Evolutionary conservation across 2,888 invertebrate genomes (phyloP).

Genomic region (Nomada ferruginata): DNA sequence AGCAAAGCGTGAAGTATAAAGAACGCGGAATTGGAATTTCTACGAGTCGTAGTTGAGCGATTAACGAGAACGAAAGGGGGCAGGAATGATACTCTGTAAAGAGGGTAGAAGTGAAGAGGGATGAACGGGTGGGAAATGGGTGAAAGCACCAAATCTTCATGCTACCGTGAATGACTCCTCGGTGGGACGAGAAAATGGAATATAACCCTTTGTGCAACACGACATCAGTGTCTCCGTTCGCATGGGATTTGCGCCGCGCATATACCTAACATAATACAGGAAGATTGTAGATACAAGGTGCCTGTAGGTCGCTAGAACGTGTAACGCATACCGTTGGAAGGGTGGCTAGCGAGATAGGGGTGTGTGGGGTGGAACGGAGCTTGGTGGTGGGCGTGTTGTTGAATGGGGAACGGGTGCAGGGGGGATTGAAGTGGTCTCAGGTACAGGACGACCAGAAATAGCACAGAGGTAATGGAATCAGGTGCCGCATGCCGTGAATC

Average conservation of each 20-base stretch:
- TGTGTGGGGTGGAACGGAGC: constrained; percentile 17
- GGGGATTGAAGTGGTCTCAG: constrained; percentile 46
- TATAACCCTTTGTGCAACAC: constrained; percentile 70
- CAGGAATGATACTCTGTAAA: too few relatives aligned
- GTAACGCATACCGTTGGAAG: constrained; percentile 38
- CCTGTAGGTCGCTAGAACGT: constrained; percentile 60
- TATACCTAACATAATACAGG: constrained; percentile 65
- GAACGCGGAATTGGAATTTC: constrained; percentile 5
- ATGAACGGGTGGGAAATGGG: neutral
- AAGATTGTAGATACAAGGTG: constrained; percentile 57
- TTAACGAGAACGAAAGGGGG: constrained; percentile 25
- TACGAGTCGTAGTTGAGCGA: constrained; percentile 10
- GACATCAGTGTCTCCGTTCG: constrained; percentile 70
- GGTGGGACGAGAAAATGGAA: constrained; percentile 66
- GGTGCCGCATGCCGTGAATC: constrained; percentile 76
- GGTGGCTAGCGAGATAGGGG: constrained; percentile 17
- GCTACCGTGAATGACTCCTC: constrained; percentile 47
- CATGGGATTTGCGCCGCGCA: constrained; percentile 65
- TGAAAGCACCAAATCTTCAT: constrained; percentile 53
- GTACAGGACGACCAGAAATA: constrained; percentile 58
- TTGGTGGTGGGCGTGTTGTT: constrained; percentile 3
- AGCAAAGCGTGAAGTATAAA: neutral
- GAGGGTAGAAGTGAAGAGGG: neutral
- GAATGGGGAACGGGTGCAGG: constrained; percentile 1
- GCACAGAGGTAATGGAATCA: constrained; percentile 78